phyloP scores from a whole-genome alignment of 2,888 invertebrate genomes.

The Eutolmus rufibarbis region DNA sequence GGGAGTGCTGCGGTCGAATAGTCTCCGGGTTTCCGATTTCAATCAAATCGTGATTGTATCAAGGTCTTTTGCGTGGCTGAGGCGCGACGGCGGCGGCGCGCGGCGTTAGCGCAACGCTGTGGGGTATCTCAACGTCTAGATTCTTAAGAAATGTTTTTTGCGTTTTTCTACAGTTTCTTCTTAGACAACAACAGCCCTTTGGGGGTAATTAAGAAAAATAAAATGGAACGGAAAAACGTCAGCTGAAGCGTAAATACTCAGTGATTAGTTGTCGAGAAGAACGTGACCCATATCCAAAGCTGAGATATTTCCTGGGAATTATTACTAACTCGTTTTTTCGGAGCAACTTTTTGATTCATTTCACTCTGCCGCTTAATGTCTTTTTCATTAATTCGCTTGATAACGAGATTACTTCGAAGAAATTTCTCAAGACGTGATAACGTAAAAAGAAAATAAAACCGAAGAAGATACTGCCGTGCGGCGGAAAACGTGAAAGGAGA shows the following conservation, averaged over 20 bases:
- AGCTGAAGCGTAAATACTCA: neutral
- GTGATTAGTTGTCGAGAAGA: neutral
- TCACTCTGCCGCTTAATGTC: neutral
- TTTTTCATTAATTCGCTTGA: conserved; percentile 30
- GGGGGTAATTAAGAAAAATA: neutral
- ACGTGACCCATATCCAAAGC: neutral
- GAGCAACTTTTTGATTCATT: neutral
- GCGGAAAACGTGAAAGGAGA: neutral
- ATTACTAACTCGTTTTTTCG: neutral
- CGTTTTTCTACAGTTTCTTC: neutral
- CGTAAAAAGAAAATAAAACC: neutral
- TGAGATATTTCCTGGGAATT: neutral
- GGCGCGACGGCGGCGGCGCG: too few species aligned
- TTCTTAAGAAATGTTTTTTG: neutral
- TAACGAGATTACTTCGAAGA: conserved; percentile 18
- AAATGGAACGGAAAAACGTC: neutral
- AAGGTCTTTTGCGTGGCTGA: neutral
- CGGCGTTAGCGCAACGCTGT: neutral
- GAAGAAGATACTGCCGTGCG: neutral
- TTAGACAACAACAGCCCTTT: neutral
- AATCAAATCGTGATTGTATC: neutral
- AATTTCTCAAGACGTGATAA: conserved; percentile 15
- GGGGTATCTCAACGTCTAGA: neutral
- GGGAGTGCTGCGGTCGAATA: neutral
- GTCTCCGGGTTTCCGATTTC: neutral